Conservation (phyloP, 2,888 invertebrate species). For the Macrosiphum euphorbiae region DNA sequence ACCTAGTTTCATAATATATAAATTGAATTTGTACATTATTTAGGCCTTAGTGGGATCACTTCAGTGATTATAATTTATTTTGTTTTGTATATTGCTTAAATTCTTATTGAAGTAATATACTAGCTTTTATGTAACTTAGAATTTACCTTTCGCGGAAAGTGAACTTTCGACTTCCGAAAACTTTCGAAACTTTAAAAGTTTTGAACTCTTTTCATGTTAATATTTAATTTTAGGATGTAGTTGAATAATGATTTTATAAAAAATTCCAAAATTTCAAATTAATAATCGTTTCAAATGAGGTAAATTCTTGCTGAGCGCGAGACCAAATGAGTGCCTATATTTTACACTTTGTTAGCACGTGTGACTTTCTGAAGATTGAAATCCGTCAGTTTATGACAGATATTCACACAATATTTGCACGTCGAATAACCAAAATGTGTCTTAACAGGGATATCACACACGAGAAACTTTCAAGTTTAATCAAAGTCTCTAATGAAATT, state of each 20-base stretch:
- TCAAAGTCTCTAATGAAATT: slow-evolving; percentile 8
- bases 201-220: not conserved
- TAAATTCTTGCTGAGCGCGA: not conserved
- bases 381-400: not conserved
- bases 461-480: not conserved
- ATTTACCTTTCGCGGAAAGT: not conserved
- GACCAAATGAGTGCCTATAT: not conserved
- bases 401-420: not conserved
- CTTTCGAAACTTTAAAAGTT: not conserved
- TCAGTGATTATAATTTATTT: not conserved
- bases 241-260: not conserved
- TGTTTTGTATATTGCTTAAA: not conserved
- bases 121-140: not conserved
- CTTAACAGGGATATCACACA: not conserved
- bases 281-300: not conserved
- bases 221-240: not conserved
- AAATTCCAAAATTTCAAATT: not conserved
- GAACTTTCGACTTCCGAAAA: not conserved
- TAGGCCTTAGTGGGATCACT: not conserved
- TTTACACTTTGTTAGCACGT: not conserved
- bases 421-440: not conserved
- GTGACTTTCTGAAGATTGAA: not conserved
- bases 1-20: not conserved
- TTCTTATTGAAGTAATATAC: not conserved
- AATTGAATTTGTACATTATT: not conserved